phyloP scores from a whole-genome alignment of 1,140 invertebrate genomes.

The Papilio xuthus region DNA sequence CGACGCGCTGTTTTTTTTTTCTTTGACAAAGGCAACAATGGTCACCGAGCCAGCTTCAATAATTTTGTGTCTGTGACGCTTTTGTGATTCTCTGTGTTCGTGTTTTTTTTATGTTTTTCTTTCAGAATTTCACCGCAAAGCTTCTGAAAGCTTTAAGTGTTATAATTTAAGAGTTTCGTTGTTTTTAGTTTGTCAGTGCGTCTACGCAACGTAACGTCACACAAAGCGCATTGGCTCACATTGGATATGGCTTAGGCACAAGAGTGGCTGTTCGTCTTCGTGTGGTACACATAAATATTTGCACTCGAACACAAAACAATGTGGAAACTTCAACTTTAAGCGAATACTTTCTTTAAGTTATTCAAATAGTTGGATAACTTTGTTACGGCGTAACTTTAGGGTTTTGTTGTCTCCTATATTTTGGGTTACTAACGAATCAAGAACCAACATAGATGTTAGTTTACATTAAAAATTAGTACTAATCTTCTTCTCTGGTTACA shows the following conservation, averaged over 20 bases:
- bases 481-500: not conserved
- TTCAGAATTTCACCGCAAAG: conserved; percentile 32
- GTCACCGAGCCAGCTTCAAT: conserved; percentile 41
- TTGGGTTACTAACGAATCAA: not conserved
- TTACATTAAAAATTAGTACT: too few relatives aligned
- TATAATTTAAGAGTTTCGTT: conserved; percentile 42
- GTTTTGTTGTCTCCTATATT: not conserved
- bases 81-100: conserved; percentile 41
- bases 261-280: conserved; percentile 61
- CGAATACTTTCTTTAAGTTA: not conserved
- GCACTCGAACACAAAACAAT: conserved; percentile 43
- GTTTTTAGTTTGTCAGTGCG: conserved; percentile 64
- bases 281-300: conserved; percentile 54
- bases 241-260: conserved; percentile 68
- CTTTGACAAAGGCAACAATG: conserved; percentile 39
- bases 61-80: conserved; percentile 45
- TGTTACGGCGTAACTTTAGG: not conserved
- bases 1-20: conserved; percentile 71
- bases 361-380: not conserved
- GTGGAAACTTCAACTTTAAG: conserved; percentile 1
- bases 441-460: too few relatives aligned
- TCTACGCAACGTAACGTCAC: conserved; percentile 72
- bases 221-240: conserved; percentile 62
- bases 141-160: conserved; percentile 35
- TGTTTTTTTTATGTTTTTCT: conserved; percentile 21